Evolutionary conservation across 2,113 vertebrate species (phyloP), one percentile per base, ranked within the genome.

Genomic region (Urocitellus parryii): DNA sequence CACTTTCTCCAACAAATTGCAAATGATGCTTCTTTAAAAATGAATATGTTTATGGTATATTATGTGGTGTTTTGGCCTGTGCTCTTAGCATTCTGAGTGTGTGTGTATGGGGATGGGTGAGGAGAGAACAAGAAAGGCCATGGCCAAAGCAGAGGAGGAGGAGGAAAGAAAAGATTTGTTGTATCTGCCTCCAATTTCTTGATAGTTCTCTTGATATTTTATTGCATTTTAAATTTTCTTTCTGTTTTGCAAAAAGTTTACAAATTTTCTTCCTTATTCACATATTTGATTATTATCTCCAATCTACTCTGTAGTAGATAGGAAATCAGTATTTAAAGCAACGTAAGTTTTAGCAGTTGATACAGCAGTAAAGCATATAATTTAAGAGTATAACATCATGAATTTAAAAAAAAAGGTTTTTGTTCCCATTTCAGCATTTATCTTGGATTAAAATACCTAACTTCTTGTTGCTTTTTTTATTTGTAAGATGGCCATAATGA

Each of bases 191-290:
- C 37, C 4, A 3, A 6, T 51, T 65, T 72, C 32, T 67, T 74
- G 22, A 9, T 58, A 77, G 58, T 86, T 85, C 32, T 34, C 34
- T 95, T 78, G 63, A 53, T 4, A 25, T 63, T 53, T 65, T 29
- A 85, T 77, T 61, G 63, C 58, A 37, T 92, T 76, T 88, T 79
- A 56, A 91, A 80, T 94, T 83, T 78, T 42, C 24, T 79, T 74
- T 76, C 24, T 68, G 25, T 63, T 78, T n/a, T 68, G n/a, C 63
- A 25, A 58, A 61, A 82, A 88, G 72, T 81, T 77, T 63, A 67
- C 37, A n/a, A 25, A 24, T 53, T 63, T 32, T 1, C 29, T 58
- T 80, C 27, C 18, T 63, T 92, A 48, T 37, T 78, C 70, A 65
- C 53, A 56, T 37, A 63, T n/a, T 70, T 72, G 18, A 29, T 80